phyloP scores from a whole-genome alignment of 64 coral and sea anemone species.

The Pocillopora verrucosa region DNA sequence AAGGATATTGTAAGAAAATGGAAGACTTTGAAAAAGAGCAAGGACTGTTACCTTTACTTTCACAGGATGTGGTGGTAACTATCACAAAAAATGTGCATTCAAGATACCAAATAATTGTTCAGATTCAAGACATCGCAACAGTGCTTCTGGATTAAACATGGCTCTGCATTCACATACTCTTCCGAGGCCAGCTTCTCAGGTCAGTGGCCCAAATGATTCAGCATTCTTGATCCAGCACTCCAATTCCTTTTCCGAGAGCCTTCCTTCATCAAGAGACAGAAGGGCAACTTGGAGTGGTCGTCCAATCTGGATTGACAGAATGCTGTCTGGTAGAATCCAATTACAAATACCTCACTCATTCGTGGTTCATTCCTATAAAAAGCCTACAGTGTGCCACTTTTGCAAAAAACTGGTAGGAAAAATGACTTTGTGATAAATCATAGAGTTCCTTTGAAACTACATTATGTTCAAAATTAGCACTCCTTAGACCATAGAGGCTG shows the following conservation, averaged over 20 bases:
- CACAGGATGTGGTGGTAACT: slow-evolving; percentile 95
- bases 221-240: slow-evolving; percentile 44
- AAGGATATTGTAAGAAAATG: too few relatives aligned
- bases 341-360: slow-evolving; percentile 82
- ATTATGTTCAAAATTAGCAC: too few relatives aligned
- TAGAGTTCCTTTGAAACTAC: too few relatives aligned
- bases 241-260: slow-evolving; percentile 68
- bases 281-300: slow-evolving; percentile 91
- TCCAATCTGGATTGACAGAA: slow-evolving; percentile 78
- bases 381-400: slow-evolving; percentile 92
- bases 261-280: slow-evolving; percentile 53
- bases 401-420: slow-evolving; percentile 91
- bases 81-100: slow-evolving; percentile 93
- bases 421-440: not conserved
- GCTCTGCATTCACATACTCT: slow-evolving; percentile 49
- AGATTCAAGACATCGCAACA: slow-evolving; percentile 66
- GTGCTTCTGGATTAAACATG: slow-evolving; percentile 31
- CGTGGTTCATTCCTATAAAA: slow-evolving; percentile 92
- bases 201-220: slow-evolving; percentile 35
- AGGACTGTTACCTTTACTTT: not conserved
- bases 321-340: slow-evolving; percentile 81
- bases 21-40: not conserved
- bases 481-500: too few relatives aligned
- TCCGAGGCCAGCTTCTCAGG: slow-evolving; percentile 49
- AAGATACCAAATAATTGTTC: slow-evolving; percentile 96